Evolutionary conservation across 1,140 invertebrate genomes (phyloP).

Genomic region (Sminthurides bifidus): DNA sequence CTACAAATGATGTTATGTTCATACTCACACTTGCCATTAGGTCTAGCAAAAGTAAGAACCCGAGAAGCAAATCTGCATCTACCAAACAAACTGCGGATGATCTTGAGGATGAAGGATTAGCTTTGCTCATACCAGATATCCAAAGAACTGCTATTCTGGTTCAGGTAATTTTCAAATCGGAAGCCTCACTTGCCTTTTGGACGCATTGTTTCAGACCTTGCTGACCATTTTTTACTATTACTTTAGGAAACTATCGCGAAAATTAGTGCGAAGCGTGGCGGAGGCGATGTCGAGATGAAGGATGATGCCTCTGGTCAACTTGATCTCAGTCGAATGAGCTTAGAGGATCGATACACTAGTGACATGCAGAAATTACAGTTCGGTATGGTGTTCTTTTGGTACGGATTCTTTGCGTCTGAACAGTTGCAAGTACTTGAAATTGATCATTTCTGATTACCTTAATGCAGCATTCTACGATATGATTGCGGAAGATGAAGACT

Average conservation of each 20-base stretch:
- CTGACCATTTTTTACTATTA: too few relatives aligned
- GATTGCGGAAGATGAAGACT: slow-evolving; percentile 61
- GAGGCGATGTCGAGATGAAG: slow-evolving; percentile 22
- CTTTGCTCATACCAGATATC: slow-evolving; percentile 76
- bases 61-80: slow-evolving; percentile 34
- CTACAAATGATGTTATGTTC: neutral
- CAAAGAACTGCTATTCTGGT: slow-evolving; percentile 67
- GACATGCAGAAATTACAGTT: slow-evolving; percentile 81
- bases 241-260: slow-evolving; percentile 22
- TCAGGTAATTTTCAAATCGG: too few relatives aligned
- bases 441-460: slow-evolving; percentile 14
- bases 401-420: too few relatives aligned
- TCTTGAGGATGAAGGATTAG: slow-evolving; percentile 71
- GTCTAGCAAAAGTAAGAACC: slow-evolving; percentile 42
- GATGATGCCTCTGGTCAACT: slow-evolving; percentile 33
- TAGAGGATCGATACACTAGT: slow-evolving; percentile 61
- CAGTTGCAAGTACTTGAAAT: slow-evolving; percentile 5
- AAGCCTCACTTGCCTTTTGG: too few relatives aligned
- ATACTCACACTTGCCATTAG: neutral
- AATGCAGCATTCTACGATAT: slow-evolving; percentile 74
- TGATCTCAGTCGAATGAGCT: slow-evolving; percentile 41
- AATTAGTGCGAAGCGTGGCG: slow-evolving; percentile 9
- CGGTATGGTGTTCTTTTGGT: too few relatives aligned
- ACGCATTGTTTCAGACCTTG: too few relatives aligned
- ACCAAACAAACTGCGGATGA: slow-evolving; percentile 46